Percentiles rank a stretch among this genome's conserved stretches.
Conservation (phyloP, 2,113 vertebrate genomes). For the Manacus vitellinus region DNA sequence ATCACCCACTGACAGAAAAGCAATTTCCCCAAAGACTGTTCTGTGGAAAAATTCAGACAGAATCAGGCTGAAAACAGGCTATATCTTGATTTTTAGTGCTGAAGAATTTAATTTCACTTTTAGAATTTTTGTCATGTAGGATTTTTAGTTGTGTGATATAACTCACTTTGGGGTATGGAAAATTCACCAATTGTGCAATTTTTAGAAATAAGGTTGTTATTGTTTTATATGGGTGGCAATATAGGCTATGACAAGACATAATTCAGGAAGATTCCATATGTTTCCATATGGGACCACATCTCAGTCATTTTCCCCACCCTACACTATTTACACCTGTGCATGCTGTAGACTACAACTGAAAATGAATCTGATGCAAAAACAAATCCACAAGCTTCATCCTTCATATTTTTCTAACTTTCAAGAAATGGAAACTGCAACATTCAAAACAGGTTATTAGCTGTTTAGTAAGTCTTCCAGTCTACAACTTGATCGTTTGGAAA, state of each 20-base stretch:
- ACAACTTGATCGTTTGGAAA: background rate
- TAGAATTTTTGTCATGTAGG: background rate
- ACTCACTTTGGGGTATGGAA: background rate
- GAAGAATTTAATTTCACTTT: background rate
- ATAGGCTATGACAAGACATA: background rate
- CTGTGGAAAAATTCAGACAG: background rate
- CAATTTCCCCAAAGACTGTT: background rate
- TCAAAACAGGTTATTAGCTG: background rate
- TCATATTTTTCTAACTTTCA: background rate
- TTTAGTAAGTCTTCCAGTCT: background rate
- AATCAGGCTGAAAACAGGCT: background rate
- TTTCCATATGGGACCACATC: background rate
- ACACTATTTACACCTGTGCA: background rate
- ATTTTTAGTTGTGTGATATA: background rate
- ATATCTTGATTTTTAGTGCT: background rate
- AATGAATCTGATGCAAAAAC: background rate
- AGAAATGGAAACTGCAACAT: background rate
- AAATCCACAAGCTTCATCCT: background rate
- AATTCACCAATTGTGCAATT: background rate
- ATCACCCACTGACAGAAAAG: background rate
- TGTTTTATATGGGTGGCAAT: background rate
- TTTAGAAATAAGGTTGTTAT: background rate
- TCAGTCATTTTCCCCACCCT: background rate
- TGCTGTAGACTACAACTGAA: background rate
- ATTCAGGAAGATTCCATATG: background rate